Evolutionary conservation across 2,113 vertebrate species (phyloP).

Genomic region (Spheniscus mendiculus): DNA sequence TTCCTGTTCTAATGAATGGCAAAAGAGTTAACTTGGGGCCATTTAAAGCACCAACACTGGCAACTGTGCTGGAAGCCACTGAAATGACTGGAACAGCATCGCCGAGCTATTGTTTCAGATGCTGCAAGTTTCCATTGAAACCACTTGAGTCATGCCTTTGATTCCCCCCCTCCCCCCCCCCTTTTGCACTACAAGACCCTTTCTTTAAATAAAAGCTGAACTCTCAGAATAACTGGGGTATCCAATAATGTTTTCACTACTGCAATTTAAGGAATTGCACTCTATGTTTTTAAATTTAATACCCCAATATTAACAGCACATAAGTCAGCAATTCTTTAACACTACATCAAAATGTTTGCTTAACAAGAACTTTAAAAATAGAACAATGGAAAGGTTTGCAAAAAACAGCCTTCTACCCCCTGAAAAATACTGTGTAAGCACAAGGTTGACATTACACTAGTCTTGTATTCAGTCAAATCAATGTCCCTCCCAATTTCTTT

Average conservation of each 20-base stretch:
- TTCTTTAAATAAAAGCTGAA: neutral
- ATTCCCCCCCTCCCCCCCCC: rapidly evolving
- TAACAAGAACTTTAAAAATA: slow-evolving; percentile 3
- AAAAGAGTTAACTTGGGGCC: neutral
- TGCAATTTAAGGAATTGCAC: neutral
- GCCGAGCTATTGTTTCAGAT: neutral
- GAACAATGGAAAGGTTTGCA: neutral
- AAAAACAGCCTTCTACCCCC: neutral
- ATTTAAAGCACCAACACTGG: neutral
- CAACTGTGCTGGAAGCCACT: neutral
- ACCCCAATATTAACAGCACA: neutral
- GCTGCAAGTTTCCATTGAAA: neutral
- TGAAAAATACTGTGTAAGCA: neutral
- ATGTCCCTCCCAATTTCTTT: neutral
- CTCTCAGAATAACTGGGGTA: neutral
- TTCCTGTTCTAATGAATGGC: neutral
- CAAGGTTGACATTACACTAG: neutral
- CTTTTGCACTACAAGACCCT: neutral
- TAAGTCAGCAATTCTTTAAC: neutral
- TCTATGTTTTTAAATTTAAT: neutral
- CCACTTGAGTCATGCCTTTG: neutral
- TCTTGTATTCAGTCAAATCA: neutral
- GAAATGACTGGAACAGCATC: neutral
- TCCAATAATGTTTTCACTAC: neutral
- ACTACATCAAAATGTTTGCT: neutral